These are phyloP conservation scores for Tetropium fuscum DNA, from an alignment of 2,888 invertebrate species.

Conservation along the genomic window DNA sequence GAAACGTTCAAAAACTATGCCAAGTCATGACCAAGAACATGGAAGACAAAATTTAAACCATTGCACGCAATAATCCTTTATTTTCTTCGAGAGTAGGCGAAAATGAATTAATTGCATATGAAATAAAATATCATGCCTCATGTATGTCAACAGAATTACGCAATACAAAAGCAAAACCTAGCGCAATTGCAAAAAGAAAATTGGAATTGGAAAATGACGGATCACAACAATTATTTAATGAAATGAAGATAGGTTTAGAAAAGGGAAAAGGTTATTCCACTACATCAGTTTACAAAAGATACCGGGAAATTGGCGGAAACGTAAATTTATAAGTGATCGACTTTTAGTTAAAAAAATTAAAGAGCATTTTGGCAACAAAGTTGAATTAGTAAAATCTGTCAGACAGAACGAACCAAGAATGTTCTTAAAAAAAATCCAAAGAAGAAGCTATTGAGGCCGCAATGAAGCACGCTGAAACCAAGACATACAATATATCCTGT, in stretches of 20 bases:
- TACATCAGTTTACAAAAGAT: constrained; percentile 23
- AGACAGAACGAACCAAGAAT: constrained; percentile 20
- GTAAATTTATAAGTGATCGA: constrained; percentile 16
- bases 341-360: constrained; percentile 28
- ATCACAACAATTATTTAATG: constrained; percentile 28
- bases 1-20: constrained; percentile 28
- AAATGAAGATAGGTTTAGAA: constrained; percentile 25
- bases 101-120: constrained; percentile 22
- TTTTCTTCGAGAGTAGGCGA: constrained; percentile 26
- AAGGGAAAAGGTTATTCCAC: constrained; percentile 28
- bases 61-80: constrained; percentile 15
- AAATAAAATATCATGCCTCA: constrained; percentile 7
- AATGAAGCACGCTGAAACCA: background rate
- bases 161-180: constrained; percentile 1
- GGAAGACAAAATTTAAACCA: constrained; percentile 26
- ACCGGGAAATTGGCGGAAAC: constrained; percentile 19
- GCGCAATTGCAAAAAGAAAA: constrained; percentile 8
- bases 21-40: constrained; percentile 4
- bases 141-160: constrained; percentile 18
- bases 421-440: constrained; percentile 11
- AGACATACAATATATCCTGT: background rate
- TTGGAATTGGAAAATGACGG: constrained; percentile 19
- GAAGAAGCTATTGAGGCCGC: constrained; percentile 3
- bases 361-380: constrained; percentile 9
- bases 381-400: constrained; percentile 16